Conservation (phyloP, 1,140 invertebrate genomes). For the Carcinoscorpius rotundicauda region DNA sequence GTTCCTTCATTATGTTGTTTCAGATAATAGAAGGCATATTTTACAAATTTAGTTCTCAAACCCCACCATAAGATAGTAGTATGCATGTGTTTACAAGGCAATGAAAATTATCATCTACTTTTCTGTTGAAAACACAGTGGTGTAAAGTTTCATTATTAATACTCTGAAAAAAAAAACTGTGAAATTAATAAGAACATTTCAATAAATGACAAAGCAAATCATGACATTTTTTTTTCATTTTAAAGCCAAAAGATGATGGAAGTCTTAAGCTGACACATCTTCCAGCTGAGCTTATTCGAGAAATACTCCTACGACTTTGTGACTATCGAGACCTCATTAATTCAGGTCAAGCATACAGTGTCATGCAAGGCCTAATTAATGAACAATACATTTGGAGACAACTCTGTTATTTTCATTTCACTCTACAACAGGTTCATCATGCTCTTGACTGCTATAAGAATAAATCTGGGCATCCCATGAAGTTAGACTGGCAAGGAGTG, state of each 20-base stretch:
- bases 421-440: slow-evolving; percentile 56
- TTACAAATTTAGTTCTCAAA: no score
- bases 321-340: slow-evolving; percentile 82
- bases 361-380: slow-evolving; percentile 63
- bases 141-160: no score
- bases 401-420: slow-evolving; percentile 85
- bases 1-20: no score
- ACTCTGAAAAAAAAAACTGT: no score
- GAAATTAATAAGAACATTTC: no score
- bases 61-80: no score
- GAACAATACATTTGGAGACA: slow-evolving; percentile 87
- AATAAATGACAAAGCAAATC: no score
- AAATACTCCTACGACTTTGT: slow-evolving; percentile 74
- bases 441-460: slow-evolving; percentile 6
- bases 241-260: slow-evolving; percentile 65
- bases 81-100: no score
- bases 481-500: slow-evolving; percentile 51
- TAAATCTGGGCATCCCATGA: slow-evolving; percentile 9
- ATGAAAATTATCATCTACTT: no score
- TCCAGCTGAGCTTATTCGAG: slow-evolving; percentile 82
- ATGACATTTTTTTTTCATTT: slow-evolving; percentile 13
- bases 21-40: no score
- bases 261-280: slow-evolving; percentile 73
- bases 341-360: slow-evolving; percentile 51
- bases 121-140: no score